Evolutionary conservation across 2,888 invertebrate genomes (phyloP).

Genomic region (Liodrosophila aerea): DNA sequence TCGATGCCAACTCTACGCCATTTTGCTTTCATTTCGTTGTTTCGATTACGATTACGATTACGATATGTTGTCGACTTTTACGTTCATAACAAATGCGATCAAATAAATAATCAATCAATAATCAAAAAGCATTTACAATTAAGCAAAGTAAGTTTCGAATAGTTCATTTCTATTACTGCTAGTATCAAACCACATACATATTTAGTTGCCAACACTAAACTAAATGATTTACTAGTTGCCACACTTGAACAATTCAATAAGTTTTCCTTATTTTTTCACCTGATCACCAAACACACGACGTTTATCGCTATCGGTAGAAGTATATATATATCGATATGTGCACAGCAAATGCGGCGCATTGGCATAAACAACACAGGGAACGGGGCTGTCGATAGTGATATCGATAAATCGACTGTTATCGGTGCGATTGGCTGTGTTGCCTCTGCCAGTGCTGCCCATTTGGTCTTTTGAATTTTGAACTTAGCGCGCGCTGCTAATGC

Average conservation of each 20-base stretch:
- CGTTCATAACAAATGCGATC: slow-evolving; percentile 47
- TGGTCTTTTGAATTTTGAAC: slow-evolving; percentile 4
- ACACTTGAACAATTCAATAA: slow-evolving; percentile 1
- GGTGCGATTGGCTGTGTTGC: background rate
- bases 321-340: slow-evolving; percentile 34
- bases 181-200: slow-evolving; percentile 12
- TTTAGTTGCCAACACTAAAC: slow-evolving; percentile 45
- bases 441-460: background rate
- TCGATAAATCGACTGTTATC: too few relatives aligned
- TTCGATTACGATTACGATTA: slow-evolving; percentile 19
- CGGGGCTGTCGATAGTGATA: background rate
- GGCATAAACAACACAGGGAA: background rate
- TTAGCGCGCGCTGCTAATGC: slow-evolving; percentile 2
- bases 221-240: slow-evolving; percentile 2
- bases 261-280: too few relatives aligned
- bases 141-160: slow-evolving; percentile 68
- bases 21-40: slow-evolving; percentile 59
- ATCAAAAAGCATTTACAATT: slow-evolving; percentile 70
- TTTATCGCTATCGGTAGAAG: slow-evolving; percentile 24
- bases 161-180: slow-evolving; percentile 55
- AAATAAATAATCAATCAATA: slow-evolving; percentile 6
- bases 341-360: background rate
- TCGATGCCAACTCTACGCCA: slow-evolving; percentile 53
- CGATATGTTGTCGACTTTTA: slow-evolving; percentile 55
- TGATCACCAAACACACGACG: slow-evolving; percentile 3